phyloP scores from a whole-genome alignment of 2,113 vertebrate genomes.

The Acinonyx jubatus region DNA sequence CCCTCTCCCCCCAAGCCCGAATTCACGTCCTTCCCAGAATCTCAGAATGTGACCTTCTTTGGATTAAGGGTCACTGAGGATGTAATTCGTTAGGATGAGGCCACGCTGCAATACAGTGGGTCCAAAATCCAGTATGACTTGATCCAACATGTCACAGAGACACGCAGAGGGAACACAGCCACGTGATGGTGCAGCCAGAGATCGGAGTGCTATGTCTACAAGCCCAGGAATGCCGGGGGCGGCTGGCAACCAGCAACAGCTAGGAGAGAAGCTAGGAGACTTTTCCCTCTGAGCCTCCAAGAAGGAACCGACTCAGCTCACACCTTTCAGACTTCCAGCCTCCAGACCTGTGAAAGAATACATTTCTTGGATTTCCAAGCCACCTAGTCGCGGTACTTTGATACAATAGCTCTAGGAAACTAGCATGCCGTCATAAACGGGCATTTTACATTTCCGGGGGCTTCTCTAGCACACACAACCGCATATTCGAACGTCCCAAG shows the following conservation, averaged over 20 bases:
- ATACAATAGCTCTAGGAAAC: neutral
- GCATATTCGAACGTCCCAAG: constrained; percentile 19
- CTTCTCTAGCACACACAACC: neutral
- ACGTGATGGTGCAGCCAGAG: neutral
- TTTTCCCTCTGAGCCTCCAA: neutral
- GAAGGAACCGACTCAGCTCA: neutral
- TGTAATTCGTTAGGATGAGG: constrained; percentile 25
- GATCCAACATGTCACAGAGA: neutral
- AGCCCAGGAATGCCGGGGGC: neutral
- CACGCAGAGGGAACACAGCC: neutral
- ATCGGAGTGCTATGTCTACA: neutral
- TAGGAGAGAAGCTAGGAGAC: neutral
- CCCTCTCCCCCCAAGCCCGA: neutral
- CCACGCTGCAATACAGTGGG: neutral
- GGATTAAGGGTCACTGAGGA: neutral
- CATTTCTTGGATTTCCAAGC: constrained; percentile 8
- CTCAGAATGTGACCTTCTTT: constrained; percentile 40
- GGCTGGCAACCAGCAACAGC: neutral
- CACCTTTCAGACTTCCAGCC: neutral
- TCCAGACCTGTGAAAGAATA: neutral
- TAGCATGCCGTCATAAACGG: neutral
- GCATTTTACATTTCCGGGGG: constrained; percentile 32
- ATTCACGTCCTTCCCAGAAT: neutral
- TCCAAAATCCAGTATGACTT: neutral
- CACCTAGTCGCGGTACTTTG: neutral